Conservation (phyloP, 1,140 invertebrate species). For the Drosophila murphyi region DNA sequence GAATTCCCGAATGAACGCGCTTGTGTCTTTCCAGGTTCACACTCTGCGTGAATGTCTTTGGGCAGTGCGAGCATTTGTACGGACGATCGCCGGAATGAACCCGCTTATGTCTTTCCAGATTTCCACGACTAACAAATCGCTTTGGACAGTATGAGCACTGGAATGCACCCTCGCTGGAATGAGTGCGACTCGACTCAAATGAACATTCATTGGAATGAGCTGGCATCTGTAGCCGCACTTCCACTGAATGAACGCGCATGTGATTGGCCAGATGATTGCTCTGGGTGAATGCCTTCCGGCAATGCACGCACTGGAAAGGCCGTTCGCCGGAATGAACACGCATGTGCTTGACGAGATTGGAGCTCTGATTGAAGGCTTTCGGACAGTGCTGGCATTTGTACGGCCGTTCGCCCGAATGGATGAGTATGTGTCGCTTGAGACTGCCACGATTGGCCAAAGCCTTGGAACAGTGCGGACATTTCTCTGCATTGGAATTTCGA, state of each 20-base stretch:
- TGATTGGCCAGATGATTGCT: constrained; percentile 8
- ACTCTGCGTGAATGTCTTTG: constrained; percentile 98
- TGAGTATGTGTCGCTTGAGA: constrained; percentile 1
- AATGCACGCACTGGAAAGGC: constrained; percentile 7
- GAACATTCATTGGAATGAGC: too few species aligned
- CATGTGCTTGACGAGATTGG: constrained; percentile 14
- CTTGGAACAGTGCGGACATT: constrained; percentile 6
- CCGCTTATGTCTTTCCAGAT: constrained; percentile 98
- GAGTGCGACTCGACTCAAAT: constrained; percentile 88
- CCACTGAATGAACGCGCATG: constrained; percentile 70
- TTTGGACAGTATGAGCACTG: constrained; percentile 99
- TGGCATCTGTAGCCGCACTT: constrained; percentile 90
- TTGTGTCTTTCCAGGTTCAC: constrained; percentile 99
- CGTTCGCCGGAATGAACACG: constrained; percentile 25
- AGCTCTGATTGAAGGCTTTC: neutral
- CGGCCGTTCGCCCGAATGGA: constrained; percentile 10
- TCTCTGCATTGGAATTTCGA: neutral
- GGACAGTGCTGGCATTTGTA: constrained; percentile 9
- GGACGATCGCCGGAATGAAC: constrained; percentile 99
- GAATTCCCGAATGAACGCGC: constrained; percentile 98
- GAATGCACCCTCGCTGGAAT: constrained; percentile 99
- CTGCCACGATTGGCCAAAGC: constrained; percentile 1
- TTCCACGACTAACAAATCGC: constrained; percentile 98
- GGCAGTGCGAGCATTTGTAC: constrained; percentile 99
- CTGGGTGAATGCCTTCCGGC: constrained; percentile 12